Conservation (phyloP, 2,888 invertebrate genomes). For the Amiota minor region DNA sequence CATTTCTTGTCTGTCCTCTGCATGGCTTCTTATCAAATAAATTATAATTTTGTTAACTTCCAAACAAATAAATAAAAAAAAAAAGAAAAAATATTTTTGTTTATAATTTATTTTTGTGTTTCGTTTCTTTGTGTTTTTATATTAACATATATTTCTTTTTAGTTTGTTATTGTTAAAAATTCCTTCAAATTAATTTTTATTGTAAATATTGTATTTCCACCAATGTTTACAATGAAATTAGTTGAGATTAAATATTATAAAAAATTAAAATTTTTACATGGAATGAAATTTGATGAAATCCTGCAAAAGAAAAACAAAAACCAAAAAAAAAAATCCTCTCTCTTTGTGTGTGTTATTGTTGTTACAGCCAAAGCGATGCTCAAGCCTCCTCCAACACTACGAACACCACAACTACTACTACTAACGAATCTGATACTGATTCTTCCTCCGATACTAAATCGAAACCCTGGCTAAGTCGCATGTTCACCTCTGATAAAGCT, state of each 20-base stretch:
- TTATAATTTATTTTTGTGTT: constrained; percentile 29
- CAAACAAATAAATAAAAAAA: constrained; percentile 36
- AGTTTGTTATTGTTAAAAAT: background rate
- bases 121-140: too few relatives aligned
- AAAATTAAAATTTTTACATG: constrained; percentile 5
- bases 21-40: constrained; percentile 59
- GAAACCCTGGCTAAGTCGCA: constrained; percentile 73
- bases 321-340: constrained; percentile 50
- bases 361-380: constrained; percentile 72
- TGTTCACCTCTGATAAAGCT: constrained; percentile 66
- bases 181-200: constrained; percentile 13
- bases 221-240: constrained; percentile 24
- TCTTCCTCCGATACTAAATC: constrained; percentile 63
- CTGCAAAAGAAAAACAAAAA: constrained; percentile 36
- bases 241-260: constrained; percentile 8
- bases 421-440: constrained; percentile 59
- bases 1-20: constrained; percentile 23
- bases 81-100: background rate
- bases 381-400: constrained; percentile 68
- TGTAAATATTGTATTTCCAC: constrained; percentile 22
- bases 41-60: constrained; percentile 39
- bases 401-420: constrained; percentile 59
- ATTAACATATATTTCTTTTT: constrained; percentile 23
- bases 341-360: constrained; percentile 71
- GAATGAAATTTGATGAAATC: constrained; percentile 8